Evolutionary conservation across 2,113 vertebrate species (phyloP), one percentile per base, ranked within the genome.

Genomic region (Bujurquina vittata): DNA sequence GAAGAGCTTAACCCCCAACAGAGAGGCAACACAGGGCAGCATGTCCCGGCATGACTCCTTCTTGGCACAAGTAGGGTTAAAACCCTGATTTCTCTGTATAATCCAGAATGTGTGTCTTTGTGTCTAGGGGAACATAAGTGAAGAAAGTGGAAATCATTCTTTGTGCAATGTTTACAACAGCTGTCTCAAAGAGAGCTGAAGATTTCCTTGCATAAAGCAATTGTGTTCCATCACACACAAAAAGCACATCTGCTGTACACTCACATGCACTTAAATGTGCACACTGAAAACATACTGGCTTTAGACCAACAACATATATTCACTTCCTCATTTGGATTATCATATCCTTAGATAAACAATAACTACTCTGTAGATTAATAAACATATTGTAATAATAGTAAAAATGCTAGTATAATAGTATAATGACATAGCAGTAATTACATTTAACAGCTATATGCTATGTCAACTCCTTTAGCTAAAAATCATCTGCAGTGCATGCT

Each of bases 1-100:
- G 77, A 87, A 65, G 56, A 89, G 89, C 82, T 92, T 91, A 93
- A 75, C 84, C 79, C 85, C 83, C 86, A 79, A 62, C 86, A 22
- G 81, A 85, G 89, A 54, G 80, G 56, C 55, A 11, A 59, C 75
- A 12, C 61, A 57, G 84, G 76, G 83, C 88, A 85, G 37, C 59
- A 60, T 87, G 87, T 82, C 82, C 81, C 62, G 26, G 76, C 75
- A 65, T 83, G 73, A 83, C 84, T 78, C 60, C 14, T 11, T 46
- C 57, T 54, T 46, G 56, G 84, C 15, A 59, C 9, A 1, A 65
- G 3, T 18, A n/a, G 77, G 59, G 88, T 87, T 91, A 88, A 91
- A 87, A 82, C 88, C 85, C 56, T 79, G 93, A 89, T 89, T 89
- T 90, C 58, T 59, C 29, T 1, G 55, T 77, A 10, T 84, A 90